Conservation (phyloP, 1,140 invertebrate species). For the Aphaenogaster rudis region DNA sequence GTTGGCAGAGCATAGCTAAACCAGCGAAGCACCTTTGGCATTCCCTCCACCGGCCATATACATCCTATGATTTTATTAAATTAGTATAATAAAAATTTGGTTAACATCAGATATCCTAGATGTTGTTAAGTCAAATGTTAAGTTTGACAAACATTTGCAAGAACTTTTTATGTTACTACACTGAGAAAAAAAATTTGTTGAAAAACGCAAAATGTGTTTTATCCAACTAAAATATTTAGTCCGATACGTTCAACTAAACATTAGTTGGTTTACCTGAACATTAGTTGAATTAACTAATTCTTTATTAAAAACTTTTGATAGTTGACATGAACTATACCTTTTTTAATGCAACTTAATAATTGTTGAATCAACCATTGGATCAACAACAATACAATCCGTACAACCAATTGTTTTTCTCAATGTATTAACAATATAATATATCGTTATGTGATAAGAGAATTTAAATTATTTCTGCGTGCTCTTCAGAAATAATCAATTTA, state of each 20-base stretch:
- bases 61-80: conserved; percentile 88
- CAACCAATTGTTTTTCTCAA: too few species aligned
- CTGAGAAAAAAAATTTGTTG: too few species aligned
- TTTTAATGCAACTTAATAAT: too few species aligned
- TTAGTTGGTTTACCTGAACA: too few species aligned
- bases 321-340: too few species aligned
- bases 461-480: background rate
- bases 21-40: conserved; percentile 88
- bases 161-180: background rate
- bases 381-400: too few species aligned
- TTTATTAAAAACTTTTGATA: too few species aligned
- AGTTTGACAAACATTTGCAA: background rate
- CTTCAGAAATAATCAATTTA: background rate
- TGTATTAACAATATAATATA: conserved; percentile 7
- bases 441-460: background rate
- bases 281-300: too few species aligned
- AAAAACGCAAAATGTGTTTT: too few species aligned
- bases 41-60: conserved; percentile 96
- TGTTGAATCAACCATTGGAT: too few species aligned
- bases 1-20: conserved; percentile 89
- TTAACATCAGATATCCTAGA: conserved; percentile 1
- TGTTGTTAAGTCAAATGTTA: background rate
- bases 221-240: too few species aligned
- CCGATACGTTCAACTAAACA: too few species aligned
- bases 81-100: conserved; percentile 9